Evolutionary conservation across 1,140 invertebrate genomes (phyloP), one percentile per base, ranked within the genome.

Genomic region (Pseudomyrmex dendroicus): DNA sequence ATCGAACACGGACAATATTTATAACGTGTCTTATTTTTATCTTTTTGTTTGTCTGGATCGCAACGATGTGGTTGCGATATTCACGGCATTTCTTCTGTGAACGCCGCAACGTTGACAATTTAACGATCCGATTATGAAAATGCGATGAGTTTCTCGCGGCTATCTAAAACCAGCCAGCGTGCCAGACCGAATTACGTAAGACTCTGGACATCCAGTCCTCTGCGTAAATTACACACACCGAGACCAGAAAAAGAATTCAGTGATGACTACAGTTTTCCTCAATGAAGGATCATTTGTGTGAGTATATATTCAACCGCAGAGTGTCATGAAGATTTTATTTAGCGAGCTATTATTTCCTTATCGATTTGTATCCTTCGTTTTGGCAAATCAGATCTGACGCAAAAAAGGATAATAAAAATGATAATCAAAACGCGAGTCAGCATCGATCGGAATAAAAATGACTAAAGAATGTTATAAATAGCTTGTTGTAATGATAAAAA

Each of bases 111-210:
- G 66, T 50, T 50, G 25, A 54, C 64, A 25, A 87, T 74, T 88
- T 84, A 84, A 88, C 54, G 74, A 72, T 52, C 57, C 82, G 73
- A 84, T 87, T 84, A 88, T 70, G 68, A 83, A 74, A 63, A 73
- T 22, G 52, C 44, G 12, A 74, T 70, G 82, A 63, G 57, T 78
- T 52, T 82, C 22, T 50, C 64, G 78, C 72, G 66, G n/a, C 48
- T 64, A 67, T 88, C 84, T 25, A 88, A 88, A 82, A 70, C 64
- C 64, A 54, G 59, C 35, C 72, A 59, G 48, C 66, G 50, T 61
- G 63, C 25, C 63, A 62, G 73, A 54, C 63, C 59, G 64, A 84
- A 87, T 88, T 84, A 84, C 70, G 74, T 74, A 74, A 86, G 52
- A 57, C 56, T 54, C 61, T 54, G 57, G 56, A 61, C 83, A 82